Evolutionary conservation across 2,888 invertebrate species (phyloP).

Genomic region (Drosophila testacea): DNA sequence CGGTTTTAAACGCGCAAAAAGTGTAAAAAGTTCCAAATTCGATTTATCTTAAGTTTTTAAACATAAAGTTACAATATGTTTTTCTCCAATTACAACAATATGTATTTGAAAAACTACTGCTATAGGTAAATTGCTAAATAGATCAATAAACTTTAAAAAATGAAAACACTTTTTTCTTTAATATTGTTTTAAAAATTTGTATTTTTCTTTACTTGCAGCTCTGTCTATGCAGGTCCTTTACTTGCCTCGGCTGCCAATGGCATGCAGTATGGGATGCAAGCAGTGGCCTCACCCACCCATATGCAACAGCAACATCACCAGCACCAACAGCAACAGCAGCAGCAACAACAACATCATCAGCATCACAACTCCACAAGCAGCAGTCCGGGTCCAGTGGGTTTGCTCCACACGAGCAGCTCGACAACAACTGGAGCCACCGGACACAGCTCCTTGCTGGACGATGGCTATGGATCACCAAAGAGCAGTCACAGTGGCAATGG

Average conservation of each 20-base stretch:
- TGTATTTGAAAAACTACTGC: constrained; percentile 83
- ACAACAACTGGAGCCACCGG: constrained; percentile 52
- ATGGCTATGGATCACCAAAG: constrained; percentile 83
- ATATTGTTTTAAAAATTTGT: not conserved
- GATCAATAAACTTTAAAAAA: not conserved
- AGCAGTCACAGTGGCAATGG: constrained; percentile 77
- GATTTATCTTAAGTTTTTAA: not conserved
- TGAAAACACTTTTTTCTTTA: not conserved
- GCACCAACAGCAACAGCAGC: constrained; percentile 60
- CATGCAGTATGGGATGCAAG: constrained; percentile 81
- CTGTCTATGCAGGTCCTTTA: constrained; percentile 83
- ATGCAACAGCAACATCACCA: constrained; percentile 57
- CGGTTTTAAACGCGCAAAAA: constrained; percentile 40
- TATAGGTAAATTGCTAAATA: constrained; percentile 73
- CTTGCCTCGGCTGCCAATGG: constrained; percentile 82
- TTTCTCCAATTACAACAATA: constrained; percentile 82
- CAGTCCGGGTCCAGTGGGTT: constrained; percentile 64
- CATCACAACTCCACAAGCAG: constrained; percentile 68
- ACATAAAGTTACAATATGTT: constrained; percentile 64
- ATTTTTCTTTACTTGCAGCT: constrained; percentile 68
- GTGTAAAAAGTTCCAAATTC: not conserved
- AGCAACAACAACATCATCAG: constrained; percentile 66
- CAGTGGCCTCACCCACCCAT: constrained; percentile 66
- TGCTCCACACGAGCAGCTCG: constrained; percentile 60
- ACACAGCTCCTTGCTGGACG: constrained; percentile 65